Percentiles rank a stretch among this genome's conserved stretches.
phyloP scores from a whole-genome alignment of 2,113 vertebrate species.

The Calcarius ornatus region DNA sequence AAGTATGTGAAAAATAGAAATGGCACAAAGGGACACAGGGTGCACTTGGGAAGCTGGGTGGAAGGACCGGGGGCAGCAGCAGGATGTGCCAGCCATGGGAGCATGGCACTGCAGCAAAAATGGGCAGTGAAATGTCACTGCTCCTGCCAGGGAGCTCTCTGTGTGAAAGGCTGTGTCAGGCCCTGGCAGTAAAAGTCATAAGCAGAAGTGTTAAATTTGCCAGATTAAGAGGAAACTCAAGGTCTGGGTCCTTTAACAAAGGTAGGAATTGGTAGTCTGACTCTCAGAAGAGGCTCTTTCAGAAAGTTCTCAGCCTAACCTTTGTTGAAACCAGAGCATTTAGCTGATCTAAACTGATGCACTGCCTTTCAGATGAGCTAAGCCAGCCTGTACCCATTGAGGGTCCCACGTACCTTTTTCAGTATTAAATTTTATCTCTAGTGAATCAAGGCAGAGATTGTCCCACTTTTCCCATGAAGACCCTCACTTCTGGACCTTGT shows the following conservation, averaged over 20 bases:
- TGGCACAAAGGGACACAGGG: background rate
- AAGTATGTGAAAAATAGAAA: background rate
- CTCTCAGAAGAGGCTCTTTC: background rate
- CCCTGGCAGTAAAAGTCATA: background rate
- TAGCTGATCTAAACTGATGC: background rate
- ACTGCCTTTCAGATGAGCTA: background rate
- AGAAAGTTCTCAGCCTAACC: background rate
- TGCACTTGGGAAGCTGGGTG: background rate
- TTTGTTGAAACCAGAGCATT: background rate
- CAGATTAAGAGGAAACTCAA: background rate
- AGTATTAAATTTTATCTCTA: background rate
- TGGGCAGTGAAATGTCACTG: background rate
- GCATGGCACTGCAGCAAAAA: background rate
- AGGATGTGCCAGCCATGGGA: background rate
- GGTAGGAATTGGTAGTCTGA: background rate
- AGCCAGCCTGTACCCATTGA: background rate
- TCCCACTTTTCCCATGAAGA: background rate
- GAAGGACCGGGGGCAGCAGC: background rate
- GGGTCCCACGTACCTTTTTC: background rate
- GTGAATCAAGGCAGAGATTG: background rate
- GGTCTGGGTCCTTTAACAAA: background rate
- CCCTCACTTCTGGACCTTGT: background rate
- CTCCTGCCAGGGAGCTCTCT: background rate
- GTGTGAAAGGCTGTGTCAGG: background rate
- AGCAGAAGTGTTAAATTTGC: background rate